Evolutionary conservation across 2,888 invertebrate genomes (phyloP), one percentile per base, ranked within the genome.

Genomic region (Drymonia ruficornis): DNA sequence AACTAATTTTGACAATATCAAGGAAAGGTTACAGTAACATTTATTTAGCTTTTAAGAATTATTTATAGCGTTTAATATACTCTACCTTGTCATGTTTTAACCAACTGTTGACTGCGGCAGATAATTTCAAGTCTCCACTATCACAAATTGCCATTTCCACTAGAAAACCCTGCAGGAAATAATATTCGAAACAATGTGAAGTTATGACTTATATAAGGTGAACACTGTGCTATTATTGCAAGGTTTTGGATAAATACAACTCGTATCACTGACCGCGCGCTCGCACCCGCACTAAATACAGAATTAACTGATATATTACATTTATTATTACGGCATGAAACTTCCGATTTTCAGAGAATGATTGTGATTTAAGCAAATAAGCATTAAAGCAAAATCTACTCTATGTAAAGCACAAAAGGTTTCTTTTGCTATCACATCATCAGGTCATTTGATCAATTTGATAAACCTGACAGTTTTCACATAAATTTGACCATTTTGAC

Each of bases 41-140:
- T 12, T 45, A 55, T 40, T 34, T 45, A 31, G 34, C 31, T 42
- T 36, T 44, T 57, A 1, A 36, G 36, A 6, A n/a, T 36, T 36
- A 13, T n/a, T 36, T 36, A n/a, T n/a, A n/a, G n/a, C n/a, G 36
- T 13, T n/a, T n/a, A n/a, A 36, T n/a, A 36, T n/a, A 13, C 11
- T n/a, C n/a, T 11, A 95, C 96, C 93, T 95, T 94, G 79, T 97
- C 97, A 94, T 95, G 96, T 62, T 90, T 81, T 5, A 97, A 79
- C 97, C 97, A 98, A 68, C 95, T 94, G 15, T 93, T 86, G 13
- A 97, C 94, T 81, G 95, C 96, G 13, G 86, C 80, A 81, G 96
- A 94, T 55, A 97, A 83, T 66, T 93, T 91, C 29, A 69, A 53
- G 72, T 94, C 91, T 50, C 94, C 94, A 62, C 94, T 94, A 5